These are phyloP conservation scores for Galerucella nymphaeae DNA, from an alignment of 2,888 invertebrate genomes.

Conservation along the genomic window DNA sequence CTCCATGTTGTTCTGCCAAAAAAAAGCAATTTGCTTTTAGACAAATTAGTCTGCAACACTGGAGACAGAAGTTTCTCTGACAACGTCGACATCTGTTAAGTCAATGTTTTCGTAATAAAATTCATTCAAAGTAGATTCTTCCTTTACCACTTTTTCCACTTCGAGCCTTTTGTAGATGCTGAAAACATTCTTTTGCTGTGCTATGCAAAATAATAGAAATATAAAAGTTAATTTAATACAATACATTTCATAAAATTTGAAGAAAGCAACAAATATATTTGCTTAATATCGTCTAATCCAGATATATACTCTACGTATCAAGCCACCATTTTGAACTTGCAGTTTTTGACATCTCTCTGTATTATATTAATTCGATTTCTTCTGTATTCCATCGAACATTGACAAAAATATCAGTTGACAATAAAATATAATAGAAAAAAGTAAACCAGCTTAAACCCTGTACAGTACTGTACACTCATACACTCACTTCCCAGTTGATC, in stretches of 20 bases:
- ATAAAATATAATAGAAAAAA: conserved; percentile 55
- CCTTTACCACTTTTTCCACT: too few species aligned
- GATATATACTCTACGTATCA: not conserved
- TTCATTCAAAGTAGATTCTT: too few species aligned
- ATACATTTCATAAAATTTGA: not conserved
- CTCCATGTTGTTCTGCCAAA: too few species aligned
- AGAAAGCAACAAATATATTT: not conserved
- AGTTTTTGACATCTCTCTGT: not conserved
- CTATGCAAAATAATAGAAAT: too few species aligned
- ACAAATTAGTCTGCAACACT: too few species aligned
- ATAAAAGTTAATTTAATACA: not conserved
- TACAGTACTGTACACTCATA: conserved; percentile 60
- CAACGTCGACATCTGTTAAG: too few species aligned
- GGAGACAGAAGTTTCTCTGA: too few species aligned
- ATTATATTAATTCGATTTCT: conserved; percentile 2
- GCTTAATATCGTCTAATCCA: too few species aligned
- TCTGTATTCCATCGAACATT: not conserved
- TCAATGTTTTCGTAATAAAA: too few species aligned
- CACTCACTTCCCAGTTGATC: conserved; percentile 32
- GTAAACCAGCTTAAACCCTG: conserved; percentile 64
- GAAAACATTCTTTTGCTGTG: too few species aligned
- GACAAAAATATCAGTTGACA: conserved; percentile 40
- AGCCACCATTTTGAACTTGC: not conserved
- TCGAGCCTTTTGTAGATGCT: too few species aligned
- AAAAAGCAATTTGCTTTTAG: too few species aligned